phyloP scores from a whole-genome alignment of 2,888 invertebrate species.

The Eurois occulta region DNA sequence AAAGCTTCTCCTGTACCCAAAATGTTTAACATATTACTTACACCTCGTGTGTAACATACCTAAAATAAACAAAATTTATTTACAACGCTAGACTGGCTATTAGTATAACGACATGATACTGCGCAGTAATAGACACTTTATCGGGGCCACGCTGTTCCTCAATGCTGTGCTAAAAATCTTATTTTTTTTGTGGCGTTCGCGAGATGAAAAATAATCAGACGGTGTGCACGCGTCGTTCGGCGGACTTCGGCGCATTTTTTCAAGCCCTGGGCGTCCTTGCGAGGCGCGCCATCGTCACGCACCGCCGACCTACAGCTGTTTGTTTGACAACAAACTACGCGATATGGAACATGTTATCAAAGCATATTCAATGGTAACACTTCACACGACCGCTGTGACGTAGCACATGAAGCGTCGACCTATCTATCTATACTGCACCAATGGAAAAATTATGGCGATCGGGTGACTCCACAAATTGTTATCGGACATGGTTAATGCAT shows the following conservation, averaged over 20 bases:
- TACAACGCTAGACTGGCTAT: conserved; percentile 39
- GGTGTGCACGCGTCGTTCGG: conserved; percentile 66
- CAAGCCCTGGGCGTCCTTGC: conserved; percentile 80
- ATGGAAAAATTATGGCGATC: conserved; percentile 63
- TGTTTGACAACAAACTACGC: conserved; percentile 84
- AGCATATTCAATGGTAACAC: conserved; percentile 61
- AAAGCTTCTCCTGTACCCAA: conserved; percentile 15
- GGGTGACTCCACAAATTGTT: conserved; percentile 56
- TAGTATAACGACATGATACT: conserved; percentile 63
- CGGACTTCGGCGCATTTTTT: conserved; percentile 70
- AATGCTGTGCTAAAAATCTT: conserved; percentile 65
- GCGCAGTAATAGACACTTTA: conserved; percentile 70
- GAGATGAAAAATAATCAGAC: conserved; percentile 73
- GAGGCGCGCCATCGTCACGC: conserved; percentile 82
- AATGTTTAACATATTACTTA: conserved; percentile 24
- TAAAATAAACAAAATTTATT: conserved; percentile 54
- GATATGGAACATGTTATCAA: conserved; percentile 73
- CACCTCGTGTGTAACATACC: conserved; percentile 33
- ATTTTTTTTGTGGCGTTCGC: conserved; percentile 64
- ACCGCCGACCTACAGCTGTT: conserved; percentile 79
- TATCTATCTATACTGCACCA: conserved; percentile 36
- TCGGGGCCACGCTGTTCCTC: conserved; percentile 67
- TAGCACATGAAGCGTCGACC: conserved; percentile 42
- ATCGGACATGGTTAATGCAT: conserved; percentile 52
- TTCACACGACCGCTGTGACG: conserved; percentile 56